These are phyloP conservation scores for Python bivittatus DNA, from an alignment of 2,113 vertebrate species.

Conservation along the genomic window DNA sequence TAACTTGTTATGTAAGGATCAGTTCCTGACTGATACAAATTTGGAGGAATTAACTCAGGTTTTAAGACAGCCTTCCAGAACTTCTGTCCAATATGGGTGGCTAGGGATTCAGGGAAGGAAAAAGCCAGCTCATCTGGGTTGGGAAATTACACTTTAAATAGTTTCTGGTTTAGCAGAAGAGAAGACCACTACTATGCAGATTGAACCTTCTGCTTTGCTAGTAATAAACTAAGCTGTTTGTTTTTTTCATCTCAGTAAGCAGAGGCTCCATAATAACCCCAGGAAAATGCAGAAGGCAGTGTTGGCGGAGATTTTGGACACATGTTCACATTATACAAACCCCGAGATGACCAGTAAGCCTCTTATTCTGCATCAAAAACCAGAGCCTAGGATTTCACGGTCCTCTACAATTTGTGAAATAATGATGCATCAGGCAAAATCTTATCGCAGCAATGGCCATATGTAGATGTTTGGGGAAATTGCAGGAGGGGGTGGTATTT, in stretches of 20 bases:
- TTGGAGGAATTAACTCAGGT: not conserved
- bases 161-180: not conserved
- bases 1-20: not conserved
- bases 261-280: not conserved
- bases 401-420: not conserved
- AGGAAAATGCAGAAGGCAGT: not conserved
- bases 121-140: not conserved
- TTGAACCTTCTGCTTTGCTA: not conserved
- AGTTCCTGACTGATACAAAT: not conserved
- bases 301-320: not conserved
- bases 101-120: not conserved
- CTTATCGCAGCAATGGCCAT: not conserved
- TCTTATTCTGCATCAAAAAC: not conserved
- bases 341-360: not conserved
- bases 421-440: not conserved
- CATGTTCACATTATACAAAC: not conserved
- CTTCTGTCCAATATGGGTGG: not conserved
- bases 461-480: not conserved
- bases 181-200: not conserved
- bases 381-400: not conserved
- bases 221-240: not conserved
- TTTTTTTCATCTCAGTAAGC: not conserved
- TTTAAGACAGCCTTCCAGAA: not conserved
- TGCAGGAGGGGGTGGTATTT: not conserved
- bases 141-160: not conserved